Evolutionary conservation across 2,888 invertebrate species (phyloP).

Genomic region (Nomada goodeniana): DNA sequence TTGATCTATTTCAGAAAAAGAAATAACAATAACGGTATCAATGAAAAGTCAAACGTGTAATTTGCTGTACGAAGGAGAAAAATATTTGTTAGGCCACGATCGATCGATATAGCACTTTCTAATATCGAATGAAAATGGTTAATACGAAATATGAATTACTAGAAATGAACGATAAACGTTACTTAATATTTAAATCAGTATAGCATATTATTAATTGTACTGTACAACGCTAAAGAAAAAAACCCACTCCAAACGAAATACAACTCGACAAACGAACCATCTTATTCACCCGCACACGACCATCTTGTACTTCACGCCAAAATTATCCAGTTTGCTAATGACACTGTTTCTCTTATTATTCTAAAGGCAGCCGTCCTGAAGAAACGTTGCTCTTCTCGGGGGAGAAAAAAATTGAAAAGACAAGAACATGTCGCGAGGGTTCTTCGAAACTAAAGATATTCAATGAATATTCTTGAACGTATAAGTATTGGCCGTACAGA

Average conservation of each 20-base stretch:
- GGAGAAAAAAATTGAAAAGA: conserved; percentile 6
- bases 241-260: background rate
- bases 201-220: background rate
- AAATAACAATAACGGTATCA: background rate
- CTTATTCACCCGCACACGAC: conserved; percentile 57
- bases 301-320: conserved; percentile 59
- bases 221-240: conserved; percentile 10
- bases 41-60: background rate
- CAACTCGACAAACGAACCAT: conserved; percentile 39
- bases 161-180: conserved; percentile 7
- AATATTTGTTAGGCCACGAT: conserved; percentile 25
- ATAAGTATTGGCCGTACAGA: background rate
- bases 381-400: conserved; percentile 46
- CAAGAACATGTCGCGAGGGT: background rate
- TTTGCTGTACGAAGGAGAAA: background rate
- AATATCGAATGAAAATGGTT: conserved; percentile 19
- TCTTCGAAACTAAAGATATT: conserved; percentile 14
- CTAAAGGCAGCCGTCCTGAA: conserved; percentile 64
- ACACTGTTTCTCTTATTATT: conserved; percentile 56
- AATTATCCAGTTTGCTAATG: conserved; percentile 41
- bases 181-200: conserved; percentile 6
- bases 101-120: conserved; percentile 24
- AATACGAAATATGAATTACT: conserved; percentile 12
- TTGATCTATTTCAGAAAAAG: background rate
- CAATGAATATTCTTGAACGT: background rate